Conservation (phyloP, 2,113 vertebrate species). For the Antennarius striatus region DNA sequence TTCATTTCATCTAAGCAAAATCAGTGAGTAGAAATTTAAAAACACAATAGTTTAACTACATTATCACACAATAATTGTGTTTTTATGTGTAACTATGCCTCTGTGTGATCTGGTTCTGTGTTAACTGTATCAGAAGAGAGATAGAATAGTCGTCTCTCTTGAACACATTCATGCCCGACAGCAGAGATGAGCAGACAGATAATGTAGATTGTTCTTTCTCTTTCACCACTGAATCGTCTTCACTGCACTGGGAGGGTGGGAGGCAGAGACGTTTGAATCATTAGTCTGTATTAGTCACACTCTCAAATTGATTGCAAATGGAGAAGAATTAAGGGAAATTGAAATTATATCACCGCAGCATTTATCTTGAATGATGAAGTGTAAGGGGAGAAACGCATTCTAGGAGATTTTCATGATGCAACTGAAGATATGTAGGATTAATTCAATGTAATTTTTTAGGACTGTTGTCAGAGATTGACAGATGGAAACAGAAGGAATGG, state of each 20-base stretch:
- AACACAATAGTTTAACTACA: too few relatives aligned
- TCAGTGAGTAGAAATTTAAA: too few relatives aligned
- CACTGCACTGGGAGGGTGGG: constrained; percentile 39
- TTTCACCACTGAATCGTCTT: constrained; percentile 28
- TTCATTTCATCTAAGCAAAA: too few relatives aligned
- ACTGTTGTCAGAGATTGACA: not conserved
- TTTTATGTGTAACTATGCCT: too few relatives aligned
- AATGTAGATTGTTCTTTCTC: not conserved
- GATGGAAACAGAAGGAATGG: too few relatives aligned
- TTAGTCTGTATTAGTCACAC: constrained; percentile 69
- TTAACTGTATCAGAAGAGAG: too few relatives aligned
- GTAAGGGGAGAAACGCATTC: constrained; percentile 2
- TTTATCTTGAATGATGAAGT: constrained; percentile 26
- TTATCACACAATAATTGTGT: too few relatives aligned
- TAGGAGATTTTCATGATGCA: constrained; percentile 9
- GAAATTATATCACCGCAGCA: constrained; percentile 60
- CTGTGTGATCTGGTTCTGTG: too few relatives aligned
- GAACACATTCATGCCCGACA: too few relatives aligned
- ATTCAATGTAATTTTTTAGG: not conserved
- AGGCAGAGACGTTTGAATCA: constrained; percentile 49
- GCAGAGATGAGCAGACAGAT: constrained; percentile 39
- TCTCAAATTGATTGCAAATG: constrained; percentile 63
- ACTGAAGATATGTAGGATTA: not conserved
- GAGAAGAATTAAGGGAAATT: constrained; percentile 42
- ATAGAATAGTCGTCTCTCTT: too few relatives aligned